phyloP scores from a whole-genome alignment of 2,797 vertebrate genomes.

The Arctocebus calabarensis region DNA sequence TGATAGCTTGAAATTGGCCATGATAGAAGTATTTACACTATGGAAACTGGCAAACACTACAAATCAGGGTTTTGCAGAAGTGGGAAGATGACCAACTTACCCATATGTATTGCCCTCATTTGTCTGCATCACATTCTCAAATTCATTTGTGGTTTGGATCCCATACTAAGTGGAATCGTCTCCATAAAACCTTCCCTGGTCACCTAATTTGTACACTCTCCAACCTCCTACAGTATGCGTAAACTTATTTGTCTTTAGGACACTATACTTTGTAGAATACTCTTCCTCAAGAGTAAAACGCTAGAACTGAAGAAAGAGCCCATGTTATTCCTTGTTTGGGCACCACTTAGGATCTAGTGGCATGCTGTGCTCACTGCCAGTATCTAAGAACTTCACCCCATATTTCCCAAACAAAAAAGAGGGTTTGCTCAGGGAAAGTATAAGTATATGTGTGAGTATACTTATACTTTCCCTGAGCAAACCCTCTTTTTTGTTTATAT shows the following conservation, averaged over 20 bases:
- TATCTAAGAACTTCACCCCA: not conserved
- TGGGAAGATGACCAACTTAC: rapidly evolving
- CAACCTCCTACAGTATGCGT: not conserved
- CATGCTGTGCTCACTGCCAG: not conserved
- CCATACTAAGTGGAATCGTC: not conserved
- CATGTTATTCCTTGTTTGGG: not conserved
- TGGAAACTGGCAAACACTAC: not conserved
- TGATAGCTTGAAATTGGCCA: not conserved
- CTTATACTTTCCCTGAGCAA: no score
- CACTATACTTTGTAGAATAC: not conserved
- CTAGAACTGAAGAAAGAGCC: not conserved
- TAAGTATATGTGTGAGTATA: not conserved
- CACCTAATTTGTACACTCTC: not conserved
- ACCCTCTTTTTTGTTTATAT: no score
- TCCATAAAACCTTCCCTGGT: not conserved
- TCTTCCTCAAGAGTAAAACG: not conserved
- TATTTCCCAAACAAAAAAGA: slow-evolving; percentile 19
- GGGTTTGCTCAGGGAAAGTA: not conserved
- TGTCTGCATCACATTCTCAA: not conserved
- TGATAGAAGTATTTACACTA: not conserved
- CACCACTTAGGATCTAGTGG: not conserved
- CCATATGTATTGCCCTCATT: not conserved
- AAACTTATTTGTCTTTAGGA: not conserved
- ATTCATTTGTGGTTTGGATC: not conserved
- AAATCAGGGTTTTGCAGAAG: not conserved